phyloP scores from a whole-genome alignment of 2,113 vertebrate species.

The Chaetura pelagica region DNA sequence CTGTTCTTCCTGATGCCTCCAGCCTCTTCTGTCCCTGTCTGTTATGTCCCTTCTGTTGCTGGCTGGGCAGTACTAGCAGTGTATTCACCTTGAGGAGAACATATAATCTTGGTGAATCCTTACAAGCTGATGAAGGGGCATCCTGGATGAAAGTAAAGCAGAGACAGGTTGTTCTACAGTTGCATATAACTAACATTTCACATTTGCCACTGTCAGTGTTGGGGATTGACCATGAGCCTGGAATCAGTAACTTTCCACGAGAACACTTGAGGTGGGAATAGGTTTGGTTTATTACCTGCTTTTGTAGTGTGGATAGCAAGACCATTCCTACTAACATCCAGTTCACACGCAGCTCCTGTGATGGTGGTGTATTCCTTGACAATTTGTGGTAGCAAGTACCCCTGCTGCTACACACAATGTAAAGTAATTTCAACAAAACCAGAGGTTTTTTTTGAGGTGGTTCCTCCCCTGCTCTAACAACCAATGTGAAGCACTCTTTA shows the following conservation, averaged over 20 bases:
- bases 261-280: neutral
- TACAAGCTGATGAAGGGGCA: neutral
- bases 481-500: neutral
- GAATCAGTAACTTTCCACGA: neutral
- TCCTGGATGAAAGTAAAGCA: neutral
- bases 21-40: neutral
- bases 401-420: neutral
- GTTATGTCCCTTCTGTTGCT: neutral
- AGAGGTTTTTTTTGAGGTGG: neutral
- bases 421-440: neutral
- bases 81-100: neutral
- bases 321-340: neutral
- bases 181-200: neutral
- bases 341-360: neutral
- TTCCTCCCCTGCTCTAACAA: neutral
- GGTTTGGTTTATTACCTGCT: neutral
- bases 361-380: neutral
- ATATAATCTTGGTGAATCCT: neutral
- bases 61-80: neutral
- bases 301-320: neutral
- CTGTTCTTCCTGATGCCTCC: neutral
- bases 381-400: neutral
- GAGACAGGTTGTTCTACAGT: neutral
- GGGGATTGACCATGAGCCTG: neutral
- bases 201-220: neutral